Evolutionary conservation across 1,140 invertebrate species (phyloP).

Genomic region (Zaprionus ornatus): DNA sequence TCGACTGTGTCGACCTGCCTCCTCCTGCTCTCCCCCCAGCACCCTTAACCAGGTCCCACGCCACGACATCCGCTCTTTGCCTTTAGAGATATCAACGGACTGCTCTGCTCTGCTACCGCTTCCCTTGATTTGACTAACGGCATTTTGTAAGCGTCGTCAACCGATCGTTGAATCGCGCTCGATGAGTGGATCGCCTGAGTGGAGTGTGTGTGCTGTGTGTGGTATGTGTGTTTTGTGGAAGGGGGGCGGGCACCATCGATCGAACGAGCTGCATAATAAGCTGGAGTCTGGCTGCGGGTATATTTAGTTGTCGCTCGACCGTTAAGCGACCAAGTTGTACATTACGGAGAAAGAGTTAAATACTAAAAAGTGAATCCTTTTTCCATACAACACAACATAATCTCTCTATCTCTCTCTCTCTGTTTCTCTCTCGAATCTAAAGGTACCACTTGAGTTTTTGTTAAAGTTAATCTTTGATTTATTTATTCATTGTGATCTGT

Average conservation of each 20-base stretch:
- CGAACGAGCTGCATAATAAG: slow-evolving; percentile 55
- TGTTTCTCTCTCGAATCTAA: neutral
- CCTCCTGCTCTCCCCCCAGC: too few species aligned
- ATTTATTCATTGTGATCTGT: neutral
- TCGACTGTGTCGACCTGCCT: neutral
- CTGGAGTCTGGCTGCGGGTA: slow-evolving; percentile 65
- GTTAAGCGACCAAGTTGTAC: slow-evolving; percentile 60
- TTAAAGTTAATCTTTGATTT: neutral
- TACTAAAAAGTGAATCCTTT: neutral
- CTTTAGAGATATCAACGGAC: slow-evolving; percentile 24
- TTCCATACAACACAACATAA: neutral
- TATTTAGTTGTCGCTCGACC: slow-evolving; percentile 63
- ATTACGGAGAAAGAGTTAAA: slow-evolving; percentile 1
- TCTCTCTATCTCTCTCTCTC: neutral
- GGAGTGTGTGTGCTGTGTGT: neutral
- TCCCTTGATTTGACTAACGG: slow-evolving; percentile 12
- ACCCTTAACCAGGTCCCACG: neutral
- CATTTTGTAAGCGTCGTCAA: slow-evolving; percentile 19
- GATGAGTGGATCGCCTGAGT: slow-evolving; percentile 12
- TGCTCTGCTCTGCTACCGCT: neutral
- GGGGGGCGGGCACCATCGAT: slow-evolving; percentile 3
- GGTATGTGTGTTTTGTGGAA: neutral
- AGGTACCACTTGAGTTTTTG: neutral
- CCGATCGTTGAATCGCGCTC: slow-evolving; percentile 20
- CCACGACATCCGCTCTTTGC: slow-evolving; percentile 24